Percentiles rank a stretch among this genome's conserved stretches.
Evolutionary conservation across 2,888 invertebrate species (phyloP).

Genomic region (Odontocolon sp.): DNA sequence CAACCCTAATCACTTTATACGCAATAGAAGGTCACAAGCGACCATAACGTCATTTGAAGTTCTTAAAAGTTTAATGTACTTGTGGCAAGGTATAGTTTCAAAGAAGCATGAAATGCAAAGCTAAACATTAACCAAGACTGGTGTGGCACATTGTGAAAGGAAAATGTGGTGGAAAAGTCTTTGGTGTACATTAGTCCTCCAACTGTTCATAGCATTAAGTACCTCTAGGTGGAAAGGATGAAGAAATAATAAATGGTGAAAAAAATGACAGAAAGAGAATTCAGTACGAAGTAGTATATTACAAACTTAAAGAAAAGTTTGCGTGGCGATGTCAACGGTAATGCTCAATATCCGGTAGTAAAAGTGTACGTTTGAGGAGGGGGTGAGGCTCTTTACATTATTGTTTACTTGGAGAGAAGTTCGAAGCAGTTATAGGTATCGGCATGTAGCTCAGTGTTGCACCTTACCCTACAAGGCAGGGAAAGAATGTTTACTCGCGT

Average conservation of each 20-base stretch:
- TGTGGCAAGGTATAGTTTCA: not conserved
- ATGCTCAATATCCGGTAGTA: slow-evolving; percentile 34
- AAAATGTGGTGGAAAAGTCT: not conserved
- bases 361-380: not conserved
- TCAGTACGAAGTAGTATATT: not conserved
- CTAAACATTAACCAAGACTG: not conserved
- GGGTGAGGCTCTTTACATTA: slow-evolving; percentile 4
- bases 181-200: not conserved
- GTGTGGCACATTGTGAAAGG: not conserved
- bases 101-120: slow-evolving; percentile 8
- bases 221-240: not conserved
- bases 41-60: not conserved
- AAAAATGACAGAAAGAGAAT: not conserved
- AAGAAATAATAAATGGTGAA: not conserved
- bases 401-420: slow-evolving; percentile 10
- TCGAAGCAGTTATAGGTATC: not conserved
- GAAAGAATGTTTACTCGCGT: slow-evolving; percentile 27
- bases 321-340: slow-evolving; percentile 3
- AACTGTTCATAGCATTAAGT: too few relatives aligned
- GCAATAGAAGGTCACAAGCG: not conserved
- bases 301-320: slow-evolving; percentile 2
- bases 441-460: not conserved
- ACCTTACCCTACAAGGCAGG: not conserved
- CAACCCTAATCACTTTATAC: not conserved
- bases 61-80: not conserved